Conservation (phyloP, 2,888 invertebrate genomes). For the Ophion costatus region DNA sequence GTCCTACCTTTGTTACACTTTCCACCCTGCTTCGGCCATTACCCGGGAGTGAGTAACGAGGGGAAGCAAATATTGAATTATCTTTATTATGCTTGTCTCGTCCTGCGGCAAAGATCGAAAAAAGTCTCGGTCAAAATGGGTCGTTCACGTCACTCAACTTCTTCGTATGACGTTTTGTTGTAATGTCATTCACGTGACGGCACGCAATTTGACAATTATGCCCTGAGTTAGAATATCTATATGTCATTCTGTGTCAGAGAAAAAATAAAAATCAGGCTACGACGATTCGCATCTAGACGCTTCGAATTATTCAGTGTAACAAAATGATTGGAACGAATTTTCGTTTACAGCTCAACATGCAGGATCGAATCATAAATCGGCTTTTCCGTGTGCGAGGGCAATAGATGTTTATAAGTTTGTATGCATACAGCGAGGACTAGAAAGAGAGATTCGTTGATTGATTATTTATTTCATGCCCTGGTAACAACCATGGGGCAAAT, state of each 20-base stretch:
- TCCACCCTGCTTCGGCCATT: slow-evolving; percentile 23
- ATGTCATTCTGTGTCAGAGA: too few species aligned
- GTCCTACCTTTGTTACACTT: slow-evolving; percentile 29
- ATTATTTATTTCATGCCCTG: too few species aligned
- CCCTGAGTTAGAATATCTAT: too few species aligned
- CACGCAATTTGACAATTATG: background rate
- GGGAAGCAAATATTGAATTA: slow-evolving; percentile 55
- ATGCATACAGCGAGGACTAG: too few species aligned
- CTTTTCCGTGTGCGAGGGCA: too few species aligned
- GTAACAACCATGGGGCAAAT: too few species aligned
- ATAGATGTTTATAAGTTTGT: too few species aligned
- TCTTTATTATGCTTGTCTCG: slow-evolving; percentile 4
- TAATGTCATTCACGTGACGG: background rate
- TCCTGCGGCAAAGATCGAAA: background rate
- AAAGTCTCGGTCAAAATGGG: background rate
- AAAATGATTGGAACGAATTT: background rate
- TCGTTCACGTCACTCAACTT: background rate
- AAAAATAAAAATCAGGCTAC: too few species aligned
- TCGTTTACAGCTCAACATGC: background rate
- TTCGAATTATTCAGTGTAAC: too few species aligned
- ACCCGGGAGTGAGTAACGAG: slow-evolving; percentile 40
- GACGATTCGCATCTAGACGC: too few species aligned
- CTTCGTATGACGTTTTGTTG: background rate
- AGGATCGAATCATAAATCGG: too few species aligned
- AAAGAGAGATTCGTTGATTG: too few species aligned